phyloP scores from a whole-genome alignment of 2,888 invertebrate genomes.

The Apamea epomidion region DNA sequence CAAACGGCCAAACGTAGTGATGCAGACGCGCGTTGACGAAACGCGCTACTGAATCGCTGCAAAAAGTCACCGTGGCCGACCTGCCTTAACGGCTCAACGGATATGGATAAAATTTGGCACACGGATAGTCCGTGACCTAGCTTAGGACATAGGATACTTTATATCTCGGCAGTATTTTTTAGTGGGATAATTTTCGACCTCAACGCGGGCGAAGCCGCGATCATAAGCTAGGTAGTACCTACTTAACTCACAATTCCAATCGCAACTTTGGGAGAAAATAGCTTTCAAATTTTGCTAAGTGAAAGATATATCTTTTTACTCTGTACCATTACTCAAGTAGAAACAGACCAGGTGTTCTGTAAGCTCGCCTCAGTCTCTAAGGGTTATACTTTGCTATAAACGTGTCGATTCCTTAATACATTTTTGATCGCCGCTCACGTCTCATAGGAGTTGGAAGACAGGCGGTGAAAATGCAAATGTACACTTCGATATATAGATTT shows the following conservation, averaged over 20 bases:
- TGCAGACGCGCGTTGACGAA: not conserved
- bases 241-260: not conserved
- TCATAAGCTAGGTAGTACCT: not conserved
- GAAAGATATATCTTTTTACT: slow-evolving; percentile 17
- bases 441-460: slow-evolving; percentile 9
- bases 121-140: no score
- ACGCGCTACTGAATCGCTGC: not conserved
- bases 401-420: slow-evolving; percentile 54
- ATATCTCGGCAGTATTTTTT: not conserved
- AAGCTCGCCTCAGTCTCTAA: slow-evolving; percentile 23
- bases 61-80: no score
- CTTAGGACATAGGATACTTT: not conserved
- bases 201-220: not conserved
- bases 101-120: no score
- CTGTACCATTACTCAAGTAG: slow-evolving; percentile 22
- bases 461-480: slow-evolving; percentile 9
- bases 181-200: not conserved
- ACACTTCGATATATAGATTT: not conserved
- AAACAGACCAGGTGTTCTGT: slow-evolving; percentile 43
- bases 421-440: slow-evolving; percentile 51
- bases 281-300: slow-evolving; percentile 21
- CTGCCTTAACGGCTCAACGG: no score
- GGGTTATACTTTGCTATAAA: slow-evolving; percentile 42
- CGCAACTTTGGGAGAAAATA: not conserved
- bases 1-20: not conserved